These are phyloP conservation scores for Perognathus longimembris DNA, from an alignment of 2,113 vertebrate genomes.

Conservation along the genomic window DNA sequence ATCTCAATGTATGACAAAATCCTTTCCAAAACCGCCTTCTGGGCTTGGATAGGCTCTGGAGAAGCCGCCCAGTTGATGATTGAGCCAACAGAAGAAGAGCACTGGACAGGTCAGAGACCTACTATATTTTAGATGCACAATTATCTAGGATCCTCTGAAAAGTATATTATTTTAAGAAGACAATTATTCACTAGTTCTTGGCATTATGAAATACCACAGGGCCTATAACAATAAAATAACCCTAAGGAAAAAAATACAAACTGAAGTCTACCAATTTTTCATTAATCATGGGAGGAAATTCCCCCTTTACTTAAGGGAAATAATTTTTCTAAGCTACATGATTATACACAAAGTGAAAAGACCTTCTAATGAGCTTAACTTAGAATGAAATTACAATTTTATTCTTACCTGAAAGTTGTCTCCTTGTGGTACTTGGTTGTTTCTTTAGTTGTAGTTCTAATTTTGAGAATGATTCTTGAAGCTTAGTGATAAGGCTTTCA, in stretches of 20 bases:
- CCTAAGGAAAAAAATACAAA: not conserved
- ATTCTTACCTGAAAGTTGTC: not conserved
- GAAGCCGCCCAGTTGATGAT: not conserved
- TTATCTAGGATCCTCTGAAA: not conserved
- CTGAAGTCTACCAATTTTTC: not conserved
- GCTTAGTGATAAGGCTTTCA: not conserved
- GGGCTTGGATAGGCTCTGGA: too few relatives aligned
- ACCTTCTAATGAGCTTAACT: not conserved
- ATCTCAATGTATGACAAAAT: too few relatives aligned
- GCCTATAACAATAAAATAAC: not conserved
- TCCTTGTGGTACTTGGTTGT: not conserved
- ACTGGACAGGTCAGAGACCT: not conserved
- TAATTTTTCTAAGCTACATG: not conserved
- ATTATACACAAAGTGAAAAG: not conserved
- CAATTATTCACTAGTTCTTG: not conserved
- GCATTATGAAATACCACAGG: not conserved
- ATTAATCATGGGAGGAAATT: not conserved
- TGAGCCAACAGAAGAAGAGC: not conserved
- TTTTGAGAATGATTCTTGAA: not conserved
- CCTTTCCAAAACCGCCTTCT: too few relatives aligned
- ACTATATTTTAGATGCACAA: not conserved
- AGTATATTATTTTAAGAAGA: not conserved
- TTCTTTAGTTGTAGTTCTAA: not conserved
- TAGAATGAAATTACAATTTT: conserved; percentile 4
- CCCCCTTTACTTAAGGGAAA: not conserved